Base-by-base conservation (phyloP, 2,113 vertebrate species). In the Bufo bufo region DNA sequence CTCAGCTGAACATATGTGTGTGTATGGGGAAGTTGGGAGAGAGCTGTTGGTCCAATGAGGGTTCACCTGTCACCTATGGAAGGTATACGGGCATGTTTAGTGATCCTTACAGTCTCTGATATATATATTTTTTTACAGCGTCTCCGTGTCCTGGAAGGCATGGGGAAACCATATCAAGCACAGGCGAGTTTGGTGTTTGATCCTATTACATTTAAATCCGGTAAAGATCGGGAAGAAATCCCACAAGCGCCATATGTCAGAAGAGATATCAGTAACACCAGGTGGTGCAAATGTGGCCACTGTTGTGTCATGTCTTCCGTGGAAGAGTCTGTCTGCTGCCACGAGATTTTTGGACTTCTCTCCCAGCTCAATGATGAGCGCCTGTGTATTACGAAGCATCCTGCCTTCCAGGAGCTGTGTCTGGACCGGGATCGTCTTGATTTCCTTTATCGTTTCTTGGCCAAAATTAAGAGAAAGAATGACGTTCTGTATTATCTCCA, bases 261-360 rank as follows among this genome's bases (percentile, higher is more conserved):
- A n/a, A 49, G 12, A 9, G 58, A 66, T 23, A 65, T 43, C 19
- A 49, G 6, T 11, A 77, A 17, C 20, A 65, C 47, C 10, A 59
- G 4, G 6, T 86, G 85, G 85, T 86, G 85, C n/a, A 66, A 61
- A 65, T 86, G 85, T 52, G 45, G 59, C 33, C 20, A 66, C 45
- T 86, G 85, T 13, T 52, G 17, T 12, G 43, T 50, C 20, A 33
- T 86, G 74, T 50, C 75, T 12, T 52, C 58, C 0, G 3, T 52
- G 45, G 85, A 78, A 11, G 74, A 86, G 75, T 52, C 74, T 49
- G 11, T 86, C 11, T 86, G 85, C 16, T 86, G 85, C 45, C 85
- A 78, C 9, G 75, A 78, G 74, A 78, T 86, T 66, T 43, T n/a
- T 4, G 23, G 45, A 16, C 47, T 86, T 13, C 11, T 4, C 19